phyloP scores from a whole-genome alignment of 2,113 vertebrate species.

The Seriola rivoliana region DNA sequence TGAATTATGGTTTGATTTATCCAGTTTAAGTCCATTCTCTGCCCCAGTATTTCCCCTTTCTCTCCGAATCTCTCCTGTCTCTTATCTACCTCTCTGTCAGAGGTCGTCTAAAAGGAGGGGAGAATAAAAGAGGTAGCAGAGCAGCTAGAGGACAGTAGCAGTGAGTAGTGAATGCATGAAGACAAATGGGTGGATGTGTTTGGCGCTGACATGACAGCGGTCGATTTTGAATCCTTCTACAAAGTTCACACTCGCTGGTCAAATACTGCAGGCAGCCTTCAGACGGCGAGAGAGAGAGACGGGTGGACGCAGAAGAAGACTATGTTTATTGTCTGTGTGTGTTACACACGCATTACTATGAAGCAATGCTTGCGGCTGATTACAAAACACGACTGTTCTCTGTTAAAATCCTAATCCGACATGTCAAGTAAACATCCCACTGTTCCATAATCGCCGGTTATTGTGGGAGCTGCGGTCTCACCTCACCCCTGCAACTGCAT shows the following conservation, averaged over 20 bases:
- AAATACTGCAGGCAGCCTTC: conserved; percentile 76
- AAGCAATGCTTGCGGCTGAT: background rate
- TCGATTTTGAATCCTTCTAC: conserved; percentile 26
- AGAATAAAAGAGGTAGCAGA: background rate
- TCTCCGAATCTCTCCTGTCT: background rate
- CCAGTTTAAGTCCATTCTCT: background rate
- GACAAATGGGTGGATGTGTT: conserved; percentile 54
- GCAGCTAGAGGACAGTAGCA: background rate
- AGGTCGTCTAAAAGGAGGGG: background rate
- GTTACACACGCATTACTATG: too few species aligned
- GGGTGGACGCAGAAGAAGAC: background rate
- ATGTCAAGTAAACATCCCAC: background rate
- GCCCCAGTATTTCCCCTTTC: background rate
- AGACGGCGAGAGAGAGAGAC: conserved; percentile 51
- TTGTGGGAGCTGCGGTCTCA: background rate
- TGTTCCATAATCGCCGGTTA: background rate
- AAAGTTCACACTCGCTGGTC: conserved; percentile 64
- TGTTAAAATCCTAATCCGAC: background rate
- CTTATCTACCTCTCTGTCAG: background rate
- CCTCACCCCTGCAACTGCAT: background rate
- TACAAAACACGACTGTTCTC: background rate
- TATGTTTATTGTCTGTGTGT: conserved; percentile 1
- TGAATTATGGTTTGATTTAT: background rate
- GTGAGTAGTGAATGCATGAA: conserved; percentile 6
- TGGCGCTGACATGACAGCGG: conserved; percentile 9